phyloP scores from a whole-genome alignment of 2,888 invertebrate species.

The Parnassius apollo region DNA sequence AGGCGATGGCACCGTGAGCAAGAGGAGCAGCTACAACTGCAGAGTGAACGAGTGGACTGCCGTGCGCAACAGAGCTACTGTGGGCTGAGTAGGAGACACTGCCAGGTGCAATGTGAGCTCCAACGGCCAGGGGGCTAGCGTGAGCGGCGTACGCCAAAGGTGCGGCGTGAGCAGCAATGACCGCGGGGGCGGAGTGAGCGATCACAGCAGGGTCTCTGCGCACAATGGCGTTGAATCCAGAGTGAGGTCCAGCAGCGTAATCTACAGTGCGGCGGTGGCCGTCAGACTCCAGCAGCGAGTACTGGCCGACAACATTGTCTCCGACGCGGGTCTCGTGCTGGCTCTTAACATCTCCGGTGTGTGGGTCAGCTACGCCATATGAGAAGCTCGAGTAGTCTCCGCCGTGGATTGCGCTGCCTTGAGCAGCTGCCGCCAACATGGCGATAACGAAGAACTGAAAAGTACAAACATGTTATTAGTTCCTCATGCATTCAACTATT shows the following conservation, averaged over 20 bases:
- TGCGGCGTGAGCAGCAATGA: conserved; percentile 36
- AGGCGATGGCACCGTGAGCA: conserved; percentile 22
- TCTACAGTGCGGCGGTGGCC: neutral
- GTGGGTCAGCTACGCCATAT: conserved; percentile 71
- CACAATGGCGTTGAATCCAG: conserved; percentile 30
- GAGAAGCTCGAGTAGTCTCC: conserved; percentile 68
- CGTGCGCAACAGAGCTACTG: conserved; percentile 30
- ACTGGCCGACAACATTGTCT: conserved; percentile 81
- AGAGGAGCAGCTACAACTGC: conserved; percentile 23
- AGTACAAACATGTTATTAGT: no score
- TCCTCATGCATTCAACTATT: no score
- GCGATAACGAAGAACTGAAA: conserved; percentile 57
- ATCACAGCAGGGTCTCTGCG: conserved; percentile 29
- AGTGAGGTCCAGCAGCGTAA: conserved; percentile 29
- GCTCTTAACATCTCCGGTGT: conserved; percentile 74
- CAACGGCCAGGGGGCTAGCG: conserved; percentile 23
- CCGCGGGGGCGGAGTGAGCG: neutral
- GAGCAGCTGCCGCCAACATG: conserved; percentile 42
- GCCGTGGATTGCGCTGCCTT: conserved; percentile 46
- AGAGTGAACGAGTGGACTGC: conserved; percentile 35
- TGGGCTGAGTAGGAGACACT: conserved; percentile 47
- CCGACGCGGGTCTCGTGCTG: conserved; percentile 83
- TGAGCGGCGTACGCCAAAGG: conserved; percentile 30
- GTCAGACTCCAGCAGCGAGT: conserved; percentile 50
- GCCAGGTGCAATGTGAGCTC: conserved; percentile 35